Conservation (phyloP, 1,140 invertebrate genomes). For the Drosophila parvula region DNA sequence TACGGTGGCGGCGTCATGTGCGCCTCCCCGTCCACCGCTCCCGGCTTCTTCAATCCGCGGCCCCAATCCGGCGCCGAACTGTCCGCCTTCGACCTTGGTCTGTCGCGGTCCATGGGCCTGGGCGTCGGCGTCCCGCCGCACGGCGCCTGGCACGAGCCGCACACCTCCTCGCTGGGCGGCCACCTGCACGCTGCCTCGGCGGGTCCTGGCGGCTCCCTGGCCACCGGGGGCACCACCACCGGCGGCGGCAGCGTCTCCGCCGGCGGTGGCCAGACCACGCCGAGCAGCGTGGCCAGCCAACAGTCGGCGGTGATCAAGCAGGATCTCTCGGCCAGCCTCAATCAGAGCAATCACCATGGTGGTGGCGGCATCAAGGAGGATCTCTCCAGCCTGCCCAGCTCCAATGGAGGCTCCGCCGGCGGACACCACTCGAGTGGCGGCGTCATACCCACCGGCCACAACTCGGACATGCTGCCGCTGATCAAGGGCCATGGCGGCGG, state of each 20-base stretch:
- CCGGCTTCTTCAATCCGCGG: slow-evolving; percentile 84
- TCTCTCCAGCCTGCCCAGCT: slow-evolving; percentile 83
- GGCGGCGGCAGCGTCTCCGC: slow-evolving; percentile 58
- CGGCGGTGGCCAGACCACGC: slow-evolving; percentile 80
- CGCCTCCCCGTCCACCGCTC: slow-evolving; percentile 84
- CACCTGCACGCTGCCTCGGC: slow-evolving; percentile 79
- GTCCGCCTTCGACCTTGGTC: slow-evolving; percentile 86
- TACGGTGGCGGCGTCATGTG: slow-evolving; percentile 84
- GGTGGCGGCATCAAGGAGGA: slow-evolving; percentile 77
- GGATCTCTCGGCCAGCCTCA: slow-evolving; percentile 73
- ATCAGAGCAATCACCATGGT: slow-evolving; percentile 72
- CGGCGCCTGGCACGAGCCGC: slow-evolving; percentile 88
- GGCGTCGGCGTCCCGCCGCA: slow-evolving; percentile 88
- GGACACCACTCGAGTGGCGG: slow-evolving; percentile 75
- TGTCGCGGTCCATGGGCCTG: slow-evolving; percentile 88
- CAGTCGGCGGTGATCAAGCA: slow-evolving; percentile 82
- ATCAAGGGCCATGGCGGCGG: slow-evolving; percentile 49
- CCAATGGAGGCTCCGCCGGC: slow-evolving; percentile 72
- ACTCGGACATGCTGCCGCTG: slow-evolving; percentile 83
- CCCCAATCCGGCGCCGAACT: slow-evolving; percentile 83
- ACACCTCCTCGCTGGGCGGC: slow-evolving; percentile 82
- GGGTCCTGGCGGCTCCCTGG: slow-evolving; percentile 79
- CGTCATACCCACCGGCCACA: slow-evolving; percentile 53
- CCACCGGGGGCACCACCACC: slow-evolving; percentile 71
- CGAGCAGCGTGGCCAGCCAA: slow-evolving; percentile 79